Base-by-base conservation (phyloP, 2,113 vertebrate genomes). In the Neofelis nebulosa region DNA sequence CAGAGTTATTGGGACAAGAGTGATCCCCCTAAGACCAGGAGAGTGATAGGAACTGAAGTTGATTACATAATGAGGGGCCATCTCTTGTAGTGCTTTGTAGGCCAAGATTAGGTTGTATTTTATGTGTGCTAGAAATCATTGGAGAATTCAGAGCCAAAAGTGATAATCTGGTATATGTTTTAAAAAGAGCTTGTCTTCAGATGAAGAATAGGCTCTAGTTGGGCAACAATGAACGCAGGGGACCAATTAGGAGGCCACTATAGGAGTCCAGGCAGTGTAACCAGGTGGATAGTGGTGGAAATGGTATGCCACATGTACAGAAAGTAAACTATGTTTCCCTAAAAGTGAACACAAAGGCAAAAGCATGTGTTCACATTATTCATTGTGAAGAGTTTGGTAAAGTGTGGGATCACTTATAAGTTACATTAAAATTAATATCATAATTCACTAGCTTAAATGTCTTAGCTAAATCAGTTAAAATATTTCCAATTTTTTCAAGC, bases 401-500 rank as follows among this genome's bases (percentile, higher is more conserved):
- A 79, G 6, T 63, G 38, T 41, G 45, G n/a, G 68, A 18, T 90
- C 4, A 74, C 29, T 80, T 69, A 66, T 55, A 89, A 69, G 48
- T 91, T n/a, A 41, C 13, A 65, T 65, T 87, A 85, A 52, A 57
- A 15, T 90, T 74, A 68, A 55, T 76, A 91, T 55, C 27, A 45
- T 36, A 82, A 73, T 76, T 71, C 78, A 52, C 57, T 91, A 18
- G 23, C 18, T 76, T 94, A 88, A 74, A 89, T 82, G 3, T 96
- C 45, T 84, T 80, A 79, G 19, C 23, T 85, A 85, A 92, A 52
- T 80, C 36, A 52, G 11, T 50, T 61, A 48, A 76, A 89, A 74
- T 48, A n/a, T 84, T 74, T 55, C 71, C 25, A 73, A 7, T 52
- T 91, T 84, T 36, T 68, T 95, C 38, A 38, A 63, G 66, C 50